A percentile compares a stretch with the other conserved stretches of the same genome.
These are phyloP conservation scores for Galendromus occidentalis DNA, from an alignment of 1,140 invertebrate species.

Conservation along the genomic window DNA sequence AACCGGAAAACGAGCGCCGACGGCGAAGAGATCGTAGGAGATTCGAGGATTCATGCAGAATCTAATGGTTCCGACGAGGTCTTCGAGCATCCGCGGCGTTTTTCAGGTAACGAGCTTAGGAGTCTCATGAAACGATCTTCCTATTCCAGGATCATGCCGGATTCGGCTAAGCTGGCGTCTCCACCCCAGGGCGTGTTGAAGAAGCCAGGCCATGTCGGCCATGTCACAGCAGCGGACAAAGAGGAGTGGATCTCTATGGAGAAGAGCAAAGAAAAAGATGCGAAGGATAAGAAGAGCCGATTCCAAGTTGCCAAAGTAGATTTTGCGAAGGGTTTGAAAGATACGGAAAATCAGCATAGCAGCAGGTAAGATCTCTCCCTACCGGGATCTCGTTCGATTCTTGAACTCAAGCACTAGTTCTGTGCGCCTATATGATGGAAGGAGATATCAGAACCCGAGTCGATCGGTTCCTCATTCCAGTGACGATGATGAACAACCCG, in stretches of 20 bases:
- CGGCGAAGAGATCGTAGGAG: no score
- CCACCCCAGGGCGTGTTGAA: not conserved
- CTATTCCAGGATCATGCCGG: not conserved
- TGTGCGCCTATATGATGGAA: no score
- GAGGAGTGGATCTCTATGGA: constrained; percentile 3
- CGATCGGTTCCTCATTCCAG: not conserved
- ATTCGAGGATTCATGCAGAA: no score
- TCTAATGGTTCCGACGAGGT: no score
- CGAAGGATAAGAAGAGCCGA: constrained; percentile 20
- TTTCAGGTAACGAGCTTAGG: no score
- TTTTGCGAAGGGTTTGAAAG: constrained; percentile 15
- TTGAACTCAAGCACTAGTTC: not conserved
- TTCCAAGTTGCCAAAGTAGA: constrained; percentile 29
- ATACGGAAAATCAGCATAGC: not conserved
- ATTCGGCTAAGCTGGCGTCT: not conserved
- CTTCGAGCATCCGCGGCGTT: no score
- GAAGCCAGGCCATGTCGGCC: not conserved
- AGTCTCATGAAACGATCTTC: no score
- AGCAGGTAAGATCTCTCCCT: constrained; percentile 10
- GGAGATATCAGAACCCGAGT: not conserved
- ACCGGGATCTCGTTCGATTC: not conserved
- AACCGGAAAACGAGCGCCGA: no score
- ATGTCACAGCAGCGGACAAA: not conserved
- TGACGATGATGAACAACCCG: constrained; percentile 13
- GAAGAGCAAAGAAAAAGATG: not conserved